Base-by-base conservation (phyloP, 2,797 vertebrate species). In the Geotrypetes seraphini region DNA sequence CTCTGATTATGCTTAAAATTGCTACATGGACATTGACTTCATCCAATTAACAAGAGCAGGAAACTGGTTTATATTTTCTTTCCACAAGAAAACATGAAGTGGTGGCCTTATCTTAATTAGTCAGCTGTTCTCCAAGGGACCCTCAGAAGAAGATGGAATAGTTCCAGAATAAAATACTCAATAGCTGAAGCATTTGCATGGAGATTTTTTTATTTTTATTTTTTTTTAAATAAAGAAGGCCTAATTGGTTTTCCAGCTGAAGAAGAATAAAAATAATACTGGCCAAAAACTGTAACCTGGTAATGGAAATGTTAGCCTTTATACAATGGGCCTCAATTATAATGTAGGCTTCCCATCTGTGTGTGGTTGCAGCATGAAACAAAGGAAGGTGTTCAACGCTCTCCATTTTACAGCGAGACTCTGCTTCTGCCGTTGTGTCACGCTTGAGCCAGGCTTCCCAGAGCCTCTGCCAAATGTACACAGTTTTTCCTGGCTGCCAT, bases 401-500 rank as follows among this genome's bases (percentile, higher is more conserved):
- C 66, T 58, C 52, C 61, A 69, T 70, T 84, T 76, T 69, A 73
- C 75, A 78, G 73, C n/a, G 77, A 74, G 48, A 43, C 61, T 69
- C 52, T 59, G 70, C 73, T 66, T 60, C 60, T 57, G 66, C 66
- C 66, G 66, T 63, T 66, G 66, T 68, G 64, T 65, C 73, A 67
- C 69, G 74, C 75, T 69, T 78, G 49, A 78, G 63, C 66, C 69
- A 77, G 79, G 69, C 87, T 89, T 93, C 91, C 89, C 90, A 91
- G 84, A 89, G 75, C 77, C 62, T 56, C 77, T 87, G 86, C 88
- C 86, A 90, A 87, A 78, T 73, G 79, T 82, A 86, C 89, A 72
- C 87, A 87, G 59, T 90, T 87, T 91, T 98, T 98, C 95, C 95
- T 98, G 95, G 95, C 91, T 60, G 55, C 32, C 43, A 46, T 91